These are phyloP conservation scores for Platyrinchus mystaceus DNA, from an alignment of 2,797 vertebrate genomes.

Conservation along the genomic window DNA sequence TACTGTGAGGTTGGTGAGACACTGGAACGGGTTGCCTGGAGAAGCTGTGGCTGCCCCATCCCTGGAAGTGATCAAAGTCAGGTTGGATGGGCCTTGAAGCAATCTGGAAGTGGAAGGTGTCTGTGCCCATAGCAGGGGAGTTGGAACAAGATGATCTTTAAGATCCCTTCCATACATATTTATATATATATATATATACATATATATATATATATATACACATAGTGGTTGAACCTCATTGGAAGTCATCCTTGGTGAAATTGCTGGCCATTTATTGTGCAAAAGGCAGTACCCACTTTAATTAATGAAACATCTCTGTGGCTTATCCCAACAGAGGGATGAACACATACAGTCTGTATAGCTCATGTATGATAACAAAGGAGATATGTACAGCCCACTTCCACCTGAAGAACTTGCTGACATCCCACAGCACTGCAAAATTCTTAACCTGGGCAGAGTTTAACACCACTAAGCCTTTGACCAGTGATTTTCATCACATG, in stretches of 20 bases:
- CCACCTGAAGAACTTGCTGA: neutral
- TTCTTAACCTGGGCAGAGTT: neutral
- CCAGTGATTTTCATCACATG: no score
- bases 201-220: no score
- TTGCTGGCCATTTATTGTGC: neutral
- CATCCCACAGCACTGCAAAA: neutral
- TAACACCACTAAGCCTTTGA: no score
- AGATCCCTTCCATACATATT: neutral
- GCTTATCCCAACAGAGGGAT: neutral
- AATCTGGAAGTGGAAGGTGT: neutral
- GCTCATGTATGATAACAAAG: neutral
- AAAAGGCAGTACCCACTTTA: neutral
- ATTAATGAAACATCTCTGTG: neutral
- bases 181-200: neutral
- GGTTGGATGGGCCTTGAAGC: neutral
- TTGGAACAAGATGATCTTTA: neutral
- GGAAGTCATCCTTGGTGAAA: neutral
- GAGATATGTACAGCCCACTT: fast-evolving
- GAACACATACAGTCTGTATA: neutral
- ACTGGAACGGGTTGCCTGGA: neutral
- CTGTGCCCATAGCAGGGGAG: neutral
- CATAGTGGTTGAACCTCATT: fast-evolving
- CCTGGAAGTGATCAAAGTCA: neutral
- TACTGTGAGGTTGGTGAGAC: neutral
- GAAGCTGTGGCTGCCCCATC: neutral